Evolutionary conservation across 2,888 invertebrate species (phyloP), one percentile per base, ranked within the genome.

Genomic region (Pseudoips prasinana): DNA sequence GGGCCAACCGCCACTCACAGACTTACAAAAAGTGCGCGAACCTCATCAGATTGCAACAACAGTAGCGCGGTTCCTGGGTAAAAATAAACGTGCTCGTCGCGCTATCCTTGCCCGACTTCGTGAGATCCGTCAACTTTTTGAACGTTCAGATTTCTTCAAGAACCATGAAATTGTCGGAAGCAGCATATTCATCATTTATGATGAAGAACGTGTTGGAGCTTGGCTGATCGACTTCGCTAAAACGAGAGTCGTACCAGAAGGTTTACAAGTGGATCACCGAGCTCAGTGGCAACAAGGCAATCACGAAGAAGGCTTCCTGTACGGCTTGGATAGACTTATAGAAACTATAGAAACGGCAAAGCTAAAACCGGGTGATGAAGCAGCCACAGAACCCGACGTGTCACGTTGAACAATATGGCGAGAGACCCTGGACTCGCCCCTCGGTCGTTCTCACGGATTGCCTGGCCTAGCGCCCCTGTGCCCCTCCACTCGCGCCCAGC

Each of bases 221-320:
- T 99, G 98, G 98, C 90, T 99, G 55, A 99, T 99, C 45, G 99
- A 99, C 75, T 99, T 99, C 73, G 98, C 98, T 27, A 99, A 99
- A 74, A 97, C 97, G 0, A 91, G 94, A 32, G 90, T 90, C 31
- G 86, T 98, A 26, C 94, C 95, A 0, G 90, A 92, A 10, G 93
- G 92, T 6, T 59, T 90, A 10, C 86, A 80, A 29, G 91, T 98
- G 8, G 92, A 93, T 51, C 99, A 99, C 73, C 91, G 96, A 35
- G 88, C 90, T 4, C 88, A 92, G 7, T 99, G 98, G 99, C 73
- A 91, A 40, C 93, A 96, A 52, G 98, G 98, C n/a, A 99, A 98
- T 76, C 95, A 96, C 69, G 98, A 99, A 78, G 98, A 99, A 77
- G 99, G 99, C 4, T 95, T 98, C 63, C 91, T 99, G 10, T 93